Evolutionary conservation across 1,140 invertebrate genomes (phyloP).

Genomic region (Drosophila cardini): DNA sequence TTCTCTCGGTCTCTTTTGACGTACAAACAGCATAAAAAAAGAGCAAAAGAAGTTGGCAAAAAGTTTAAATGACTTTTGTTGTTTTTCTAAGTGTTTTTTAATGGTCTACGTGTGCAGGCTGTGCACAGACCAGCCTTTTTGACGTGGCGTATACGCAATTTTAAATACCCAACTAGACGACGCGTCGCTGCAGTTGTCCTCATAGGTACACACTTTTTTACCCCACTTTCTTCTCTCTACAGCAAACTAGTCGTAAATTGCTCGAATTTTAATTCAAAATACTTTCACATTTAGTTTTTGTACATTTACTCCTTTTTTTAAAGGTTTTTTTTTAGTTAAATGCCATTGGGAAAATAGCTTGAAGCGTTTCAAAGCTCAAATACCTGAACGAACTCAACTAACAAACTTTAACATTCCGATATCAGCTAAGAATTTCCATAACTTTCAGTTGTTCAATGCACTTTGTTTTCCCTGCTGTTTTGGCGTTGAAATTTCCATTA

Average conservation of each 20-base stretch:
- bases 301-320: too few species aligned
- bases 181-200: slow-evolving; percentile 9
- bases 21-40: slow-evolving; percentile 38
- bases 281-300: too few species aligned
- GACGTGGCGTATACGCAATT: slow-evolving; percentile 54
- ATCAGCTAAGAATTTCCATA: not conserved
- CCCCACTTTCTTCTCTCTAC: not conserved
- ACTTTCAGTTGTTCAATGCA: not conserved
- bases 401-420: not conserved
- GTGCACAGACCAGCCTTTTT: slow-evolving; percentile 28
- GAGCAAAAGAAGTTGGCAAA: slow-evolving; percentile 69
- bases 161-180: slow-evolving; percentile 42
- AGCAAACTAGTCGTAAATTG: slow-evolving; percentile 5
- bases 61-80: slow-evolving; percentile 83
- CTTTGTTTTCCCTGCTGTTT: not conserved
- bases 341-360: not conserved
- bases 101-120: slow-evolving; percentile 78
- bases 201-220: slow-evolving; percentile 8
- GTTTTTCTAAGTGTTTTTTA: slow-evolving; percentile 84
- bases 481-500: not conserved
- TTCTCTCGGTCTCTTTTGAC: slow-evolving; percentile 30
- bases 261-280: slow-evolving; percentile 4
- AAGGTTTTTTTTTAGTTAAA: not conserved
- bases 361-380: not conserved
- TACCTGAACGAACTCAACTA: not conserved